Evolutionary conservation across 2,888 invertebrate species (phyloP), one percentile per base, ranked within the genome.

Genomic region (Entomobrya multifasciata): DNA sequence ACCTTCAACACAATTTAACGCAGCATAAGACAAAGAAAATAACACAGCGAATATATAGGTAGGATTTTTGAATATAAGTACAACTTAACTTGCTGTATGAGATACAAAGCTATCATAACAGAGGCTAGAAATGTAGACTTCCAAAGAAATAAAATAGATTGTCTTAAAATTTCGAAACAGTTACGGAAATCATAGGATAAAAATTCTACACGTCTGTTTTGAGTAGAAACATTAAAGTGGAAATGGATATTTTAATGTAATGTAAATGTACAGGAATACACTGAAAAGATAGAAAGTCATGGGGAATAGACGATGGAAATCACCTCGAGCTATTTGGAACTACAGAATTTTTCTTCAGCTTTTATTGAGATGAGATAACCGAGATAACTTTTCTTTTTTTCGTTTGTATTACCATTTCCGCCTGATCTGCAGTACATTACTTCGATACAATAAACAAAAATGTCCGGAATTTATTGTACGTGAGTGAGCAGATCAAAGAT

Each of bases 401-500:
- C 13, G n/a, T 67, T 22, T 41, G 57, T 77, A 57, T 57, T 10
- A n/a, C 17, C n/a, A 25, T 49, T 15, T 13, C 6, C 8, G 8
- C 8, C 36, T 36, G 36, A n/a, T n/a, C n/a, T 36, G 36, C 8
- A 36, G 8, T 36, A 36, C 8, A 36, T 8, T 15, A 27, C 10
- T 52, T 74, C 72, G 30, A 41, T 57, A 57, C 55, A 77, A 77
- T 36, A 77, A 77, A 77, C 76, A 77, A 77, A 36, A 77, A 77
- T 74, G 72, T 74, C 76, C 41, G 36, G 57, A 77, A 52, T 77
- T 77, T 77, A 57, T 65, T 57, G 76, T 77, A 77, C 76, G 57
- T 79, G 65, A 62, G 79, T 49, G 55, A 81, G 70, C 44, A 86
- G 86, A 86, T 86, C 65, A 72, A 86, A 86, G 86, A 74, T 86